A percentile compares a stretch with the other conserved stretches of the same genome.
Conservation (phyloP, 2,888 invertebrate genomes). For the Ichneumoninae sp. region DNA sequence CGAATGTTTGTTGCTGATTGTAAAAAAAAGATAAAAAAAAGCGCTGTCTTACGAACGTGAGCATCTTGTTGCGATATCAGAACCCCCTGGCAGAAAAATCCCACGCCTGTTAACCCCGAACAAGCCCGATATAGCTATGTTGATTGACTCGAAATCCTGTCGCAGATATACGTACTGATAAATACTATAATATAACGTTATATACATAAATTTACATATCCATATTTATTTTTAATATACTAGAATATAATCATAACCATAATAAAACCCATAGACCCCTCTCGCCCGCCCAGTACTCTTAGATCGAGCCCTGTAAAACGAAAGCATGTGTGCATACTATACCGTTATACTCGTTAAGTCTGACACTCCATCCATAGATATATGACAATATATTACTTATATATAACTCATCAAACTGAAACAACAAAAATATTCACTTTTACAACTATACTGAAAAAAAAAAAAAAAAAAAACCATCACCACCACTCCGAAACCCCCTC, state of each 20-base stretch:
- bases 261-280: slow-evolving; percentile 60
- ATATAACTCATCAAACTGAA: background rate
- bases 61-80: slow-evolving; percentile 81
- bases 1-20: slow-evolving; percentile 58
- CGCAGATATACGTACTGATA: slow-evolving; percentile 47
- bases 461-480: background rate
- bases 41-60: slow-evolving; percentile 75
- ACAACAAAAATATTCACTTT: slow-evolving; percentile 13
- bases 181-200: slow-evolving; percentile 23
- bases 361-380: background rate
- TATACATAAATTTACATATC: slow-evolving; percentile 30
- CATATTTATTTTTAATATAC: slow-evolving; percentile 8
- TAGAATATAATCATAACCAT: slow-evolving; percentile 53
- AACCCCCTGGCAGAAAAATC: slow-evolving; percentile 72
- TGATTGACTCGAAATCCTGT: slow-evolving; percentile 59
- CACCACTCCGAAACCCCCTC: background rate
- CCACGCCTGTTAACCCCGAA: slow-evolving; percentile 73
- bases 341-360: slow-evolving; percentile 14
- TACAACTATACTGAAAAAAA: slow-evolving; percentile 3
- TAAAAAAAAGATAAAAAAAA: slow-evolving; percentile 12
- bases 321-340: slow-evolving; percentile 64
- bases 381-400: background rate
- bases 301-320: slow-evolving; percentile 62
- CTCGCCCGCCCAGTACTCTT: slow-evolving; percentile 58
- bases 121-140: slow-evolving; percentile 71